These are phyloP conservation scores for Lepeophtheirus nordmannii DNA, from an alignment of 2,888 invertebrate genomes.

Conservation along the genomic window DNA sequence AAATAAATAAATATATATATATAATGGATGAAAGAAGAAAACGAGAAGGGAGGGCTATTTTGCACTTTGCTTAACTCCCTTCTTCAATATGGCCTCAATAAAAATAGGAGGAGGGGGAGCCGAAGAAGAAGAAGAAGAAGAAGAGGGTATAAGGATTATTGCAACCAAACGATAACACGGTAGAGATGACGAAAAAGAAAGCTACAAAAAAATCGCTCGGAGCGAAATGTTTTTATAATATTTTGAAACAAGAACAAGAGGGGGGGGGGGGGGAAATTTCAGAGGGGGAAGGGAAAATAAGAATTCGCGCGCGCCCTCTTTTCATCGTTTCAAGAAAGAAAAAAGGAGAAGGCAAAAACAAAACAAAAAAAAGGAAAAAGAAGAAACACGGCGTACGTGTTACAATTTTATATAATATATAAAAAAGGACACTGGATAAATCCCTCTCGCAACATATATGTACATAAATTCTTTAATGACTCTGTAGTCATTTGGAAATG, in stretches of 20 bases:
- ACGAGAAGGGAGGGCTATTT: too few species aligned
- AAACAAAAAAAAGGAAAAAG: background rate
- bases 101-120: background rate
- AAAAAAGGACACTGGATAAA: too few species aligned
- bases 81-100: constrained; percentile 8
- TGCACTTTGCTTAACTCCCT: background rate
- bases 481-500: too few species aligned
- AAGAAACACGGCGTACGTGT: background rate
- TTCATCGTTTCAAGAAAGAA: background rate
- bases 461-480: too few species aligned
- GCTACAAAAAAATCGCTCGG: constrained; percentile 7
- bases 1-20: too few species aligned
- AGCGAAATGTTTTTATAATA: background rate
- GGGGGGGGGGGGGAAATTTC: background rate
- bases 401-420: too few species aligned
- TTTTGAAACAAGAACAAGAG: background rate
- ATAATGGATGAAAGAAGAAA: too few species aligned
- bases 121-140: background rate
- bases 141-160: background rate
- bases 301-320: background rate
- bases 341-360: background rate
- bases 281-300: background rate
- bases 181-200: constrained; percentile 2
- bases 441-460: too few species aligned
- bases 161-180: constrained; percentile 5